phyloP scores from a whole-genome alignment of 92 coral and sea anemone species.

The Porites evermanni region DNA sequence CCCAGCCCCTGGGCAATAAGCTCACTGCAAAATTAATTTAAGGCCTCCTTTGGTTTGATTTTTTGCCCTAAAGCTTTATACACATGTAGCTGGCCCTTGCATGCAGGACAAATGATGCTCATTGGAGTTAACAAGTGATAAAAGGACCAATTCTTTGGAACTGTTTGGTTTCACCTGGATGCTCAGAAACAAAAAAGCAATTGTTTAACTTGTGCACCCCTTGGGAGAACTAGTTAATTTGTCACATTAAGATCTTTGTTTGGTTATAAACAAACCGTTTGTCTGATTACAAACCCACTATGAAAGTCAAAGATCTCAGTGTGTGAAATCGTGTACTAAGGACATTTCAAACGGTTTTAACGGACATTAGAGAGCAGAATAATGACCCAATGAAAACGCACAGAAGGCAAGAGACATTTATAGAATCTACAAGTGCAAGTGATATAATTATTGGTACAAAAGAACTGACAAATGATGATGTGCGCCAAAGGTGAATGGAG shows the following conservation, averaged over 20 bases:
- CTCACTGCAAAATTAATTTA: too few species aligned
- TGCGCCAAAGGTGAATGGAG: not conserved
- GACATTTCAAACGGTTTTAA: not conserved
- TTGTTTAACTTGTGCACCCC: conserved; percentile 9
- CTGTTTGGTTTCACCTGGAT: too few species aligned
- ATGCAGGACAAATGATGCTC: too few species aligned
- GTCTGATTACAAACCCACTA: not conserved
- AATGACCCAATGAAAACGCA: too few species aligned
- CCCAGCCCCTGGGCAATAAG: too few species aligned
- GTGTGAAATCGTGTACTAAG: not conserved
- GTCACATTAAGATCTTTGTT: conserved; percentile 24
- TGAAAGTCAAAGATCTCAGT: not conserved
- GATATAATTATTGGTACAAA: too few species aligned
- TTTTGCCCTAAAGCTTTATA: too few species aligned
- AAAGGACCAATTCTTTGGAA: too few species aligned
- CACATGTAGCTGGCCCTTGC: too few species aligned
- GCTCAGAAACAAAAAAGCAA: not conserved
- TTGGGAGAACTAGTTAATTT: conserved; percentile 15
- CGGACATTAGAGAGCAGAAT: not conserved
- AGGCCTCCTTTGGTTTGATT: too few species aligned
- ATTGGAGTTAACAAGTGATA: too few species aligned
- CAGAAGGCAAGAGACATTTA: not conserved
- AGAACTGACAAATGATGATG: not conserved
- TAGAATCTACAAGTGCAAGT: not conserved
- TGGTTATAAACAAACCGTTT: not conserved